Conservation (phyloP, 2,797 vertebrate genomes). For the Fistularia tabacaria region DNA sequence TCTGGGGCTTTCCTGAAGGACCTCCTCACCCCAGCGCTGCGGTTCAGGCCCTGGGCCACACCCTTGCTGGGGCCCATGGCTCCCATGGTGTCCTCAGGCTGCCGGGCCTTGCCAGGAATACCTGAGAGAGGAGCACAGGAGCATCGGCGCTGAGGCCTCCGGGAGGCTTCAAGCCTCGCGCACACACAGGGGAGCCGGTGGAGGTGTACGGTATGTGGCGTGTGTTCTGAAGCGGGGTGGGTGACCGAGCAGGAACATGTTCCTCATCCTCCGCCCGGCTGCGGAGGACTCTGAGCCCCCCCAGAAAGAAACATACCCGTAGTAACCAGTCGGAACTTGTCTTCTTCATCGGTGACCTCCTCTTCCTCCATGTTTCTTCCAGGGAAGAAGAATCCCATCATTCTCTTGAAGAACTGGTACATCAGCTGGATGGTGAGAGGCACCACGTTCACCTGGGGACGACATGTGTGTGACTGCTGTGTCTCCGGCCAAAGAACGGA, state of each 20-base stretch:
- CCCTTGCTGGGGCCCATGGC: conserved; percentile 89
- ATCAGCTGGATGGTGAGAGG: conserved; percentile 98
- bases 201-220: no score
- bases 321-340: conserved; percentile 95
- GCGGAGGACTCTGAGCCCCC: not conserved
- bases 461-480: not conserved
- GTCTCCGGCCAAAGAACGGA: not conserved
- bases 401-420: conserved; percentile 99
- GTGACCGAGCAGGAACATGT: no score
- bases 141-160: conserved; percentile 34
- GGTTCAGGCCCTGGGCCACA: conserved; percentile 89
- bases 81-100: conserved; percentile 86
- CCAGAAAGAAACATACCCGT: conserved; percentile 77
- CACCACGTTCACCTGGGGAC: conserved; percentile 90
- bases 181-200: no score
- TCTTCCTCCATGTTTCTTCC: conserved; percentile 96
- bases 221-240: no score
- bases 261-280: no score
- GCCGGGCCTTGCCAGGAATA: conserved; percentile 90
- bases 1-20: conserved; percentile 94
- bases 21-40: conserved; percentile 89
- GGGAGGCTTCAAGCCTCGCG: no score
- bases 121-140: conserved; percentile 62
- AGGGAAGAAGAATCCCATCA: conserved; percentile 99
- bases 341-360: conserved; percentile 95